Percentiles rank a stretch among this genome's conserved stretches.
Evolutionary conservation across 2,113 vertebrate genomes (phyloP).

Genomic region (Gymnobelideus leadbeateri): DNA sequence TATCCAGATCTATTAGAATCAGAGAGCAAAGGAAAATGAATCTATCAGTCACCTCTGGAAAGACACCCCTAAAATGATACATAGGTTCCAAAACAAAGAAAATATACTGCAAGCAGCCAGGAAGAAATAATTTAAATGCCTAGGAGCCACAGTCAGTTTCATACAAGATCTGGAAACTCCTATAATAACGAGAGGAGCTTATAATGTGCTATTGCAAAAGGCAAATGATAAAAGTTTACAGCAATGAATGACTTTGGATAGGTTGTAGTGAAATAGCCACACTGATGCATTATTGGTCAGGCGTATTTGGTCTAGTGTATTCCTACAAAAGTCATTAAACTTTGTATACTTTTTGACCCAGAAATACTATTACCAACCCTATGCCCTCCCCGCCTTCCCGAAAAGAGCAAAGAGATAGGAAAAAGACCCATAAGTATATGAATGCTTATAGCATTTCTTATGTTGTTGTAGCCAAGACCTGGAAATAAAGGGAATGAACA

Average conservation of each 20-base stretch:
- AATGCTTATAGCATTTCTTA: background rate
- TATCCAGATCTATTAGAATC: background rate
- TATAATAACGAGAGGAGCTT: background rate
- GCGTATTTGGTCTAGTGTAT: background rate
- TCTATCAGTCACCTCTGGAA: background rate
- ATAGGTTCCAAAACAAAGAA: background rate
- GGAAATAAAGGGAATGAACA: background rate
- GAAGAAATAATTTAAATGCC: background rate
- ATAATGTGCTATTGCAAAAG: background rate
- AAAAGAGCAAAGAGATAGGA: background rate
- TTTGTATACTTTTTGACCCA: background rate
- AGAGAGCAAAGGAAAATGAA: background rate
- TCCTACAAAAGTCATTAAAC: background rate
- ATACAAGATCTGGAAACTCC: background rate
- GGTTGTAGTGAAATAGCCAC: background rate
- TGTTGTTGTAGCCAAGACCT: background rate
- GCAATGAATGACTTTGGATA: background rate
- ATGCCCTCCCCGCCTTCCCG: background rate
- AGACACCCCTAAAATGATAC: background rate
- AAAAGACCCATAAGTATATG: background rate
- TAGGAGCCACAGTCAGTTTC: background rate
- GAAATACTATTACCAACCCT: background rate
- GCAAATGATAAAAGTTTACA: background rate
- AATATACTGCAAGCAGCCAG: background rate
- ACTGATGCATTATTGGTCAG: background rate